These are phyloP conservation scores for Leucopternis melanops DNA, from an alignment of 2,113 vertebrate species.

Conservation along the genomic window DNA sequence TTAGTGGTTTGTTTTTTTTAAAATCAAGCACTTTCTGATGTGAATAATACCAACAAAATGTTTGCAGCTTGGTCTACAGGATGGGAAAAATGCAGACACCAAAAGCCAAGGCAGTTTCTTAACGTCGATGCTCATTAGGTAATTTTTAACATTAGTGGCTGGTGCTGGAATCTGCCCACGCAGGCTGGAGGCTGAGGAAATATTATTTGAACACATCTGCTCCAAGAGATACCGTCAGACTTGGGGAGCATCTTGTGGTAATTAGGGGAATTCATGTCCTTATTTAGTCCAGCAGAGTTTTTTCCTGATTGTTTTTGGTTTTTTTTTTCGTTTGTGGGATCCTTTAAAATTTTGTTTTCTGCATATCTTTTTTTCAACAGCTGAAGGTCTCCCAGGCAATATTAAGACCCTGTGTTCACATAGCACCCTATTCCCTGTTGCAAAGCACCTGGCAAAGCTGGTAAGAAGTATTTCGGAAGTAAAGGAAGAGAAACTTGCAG, in stretches of 20 bases:
- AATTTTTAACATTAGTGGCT: not conserved
- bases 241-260: conserved; percentile 65
- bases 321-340: too few species aligned
- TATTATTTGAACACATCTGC: not conserved
- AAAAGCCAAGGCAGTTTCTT: conserved; percentile 19
- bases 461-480: not conserved
- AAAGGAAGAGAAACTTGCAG: not conserved
- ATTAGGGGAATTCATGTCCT: conserved; percentile 26
- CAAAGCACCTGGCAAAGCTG: not conserved
- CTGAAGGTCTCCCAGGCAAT: not conserved
- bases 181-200: conserved; percentile 44
- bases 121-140: not conserved
- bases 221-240: conserved; percentile 34
- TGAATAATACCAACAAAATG: conserved; percentile 7
- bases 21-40: conserved; percentile 29
- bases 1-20: not conserved
- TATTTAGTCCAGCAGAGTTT: not conserved
- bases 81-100: not conserved
- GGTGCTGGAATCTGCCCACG: conserved; percentile 52
- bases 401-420: not conserved
- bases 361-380: not conserved
- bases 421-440: not conserved
- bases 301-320: not conserved
- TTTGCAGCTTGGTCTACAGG: conserved; percentile 4
- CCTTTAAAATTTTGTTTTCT: not conserved